Conservation (phyloP, 53 echinoderm and acorn worm genomes). For the Temnopleurus reevesii region DNA sequence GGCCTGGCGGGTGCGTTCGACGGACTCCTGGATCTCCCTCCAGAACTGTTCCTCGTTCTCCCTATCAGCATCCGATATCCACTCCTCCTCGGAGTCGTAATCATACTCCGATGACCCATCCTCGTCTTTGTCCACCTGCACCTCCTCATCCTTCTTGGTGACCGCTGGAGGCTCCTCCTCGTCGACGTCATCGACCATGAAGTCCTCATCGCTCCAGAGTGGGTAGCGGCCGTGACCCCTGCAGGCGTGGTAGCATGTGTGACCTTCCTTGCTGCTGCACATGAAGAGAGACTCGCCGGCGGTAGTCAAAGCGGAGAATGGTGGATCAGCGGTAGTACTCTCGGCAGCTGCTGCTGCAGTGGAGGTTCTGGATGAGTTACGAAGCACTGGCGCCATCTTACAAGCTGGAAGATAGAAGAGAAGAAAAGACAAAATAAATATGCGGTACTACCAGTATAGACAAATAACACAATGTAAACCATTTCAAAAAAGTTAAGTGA, state of each 20-base stretch:
- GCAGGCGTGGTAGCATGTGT: conserved; percentile 48
- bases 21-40: conserved; percentile 45
- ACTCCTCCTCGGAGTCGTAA: conserved; percentile 25
- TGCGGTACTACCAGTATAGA: too few species aligned
- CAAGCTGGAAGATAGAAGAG: neutral
- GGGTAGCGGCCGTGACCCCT: conserved; percentile 42
- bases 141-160: neutral
- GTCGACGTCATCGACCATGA: conserved; percentile 30
- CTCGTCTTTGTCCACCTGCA: neutral
- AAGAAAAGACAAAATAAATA: neutral
- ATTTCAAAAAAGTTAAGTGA: too few species aligned
- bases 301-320: conserved; percentile 6
- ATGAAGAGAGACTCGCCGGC: conserved; percentile 55
- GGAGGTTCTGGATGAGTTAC: neutral
- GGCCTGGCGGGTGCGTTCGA: neutral
- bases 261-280: conserved; percentile 51
- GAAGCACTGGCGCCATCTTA: neutral
- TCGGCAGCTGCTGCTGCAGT: neutral
- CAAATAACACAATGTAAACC: too few species aligned
- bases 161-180: neutral
- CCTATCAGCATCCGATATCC: neutral
- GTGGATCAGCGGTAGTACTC: neutral
- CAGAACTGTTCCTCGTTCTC: conserved; percentile 5
- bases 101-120: neutral
- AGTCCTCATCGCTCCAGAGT: conserved; percentile 49